Conservation (phyloP, 2,797 vertebrate species). For the Chrysocyon brachyurus region DNA sequence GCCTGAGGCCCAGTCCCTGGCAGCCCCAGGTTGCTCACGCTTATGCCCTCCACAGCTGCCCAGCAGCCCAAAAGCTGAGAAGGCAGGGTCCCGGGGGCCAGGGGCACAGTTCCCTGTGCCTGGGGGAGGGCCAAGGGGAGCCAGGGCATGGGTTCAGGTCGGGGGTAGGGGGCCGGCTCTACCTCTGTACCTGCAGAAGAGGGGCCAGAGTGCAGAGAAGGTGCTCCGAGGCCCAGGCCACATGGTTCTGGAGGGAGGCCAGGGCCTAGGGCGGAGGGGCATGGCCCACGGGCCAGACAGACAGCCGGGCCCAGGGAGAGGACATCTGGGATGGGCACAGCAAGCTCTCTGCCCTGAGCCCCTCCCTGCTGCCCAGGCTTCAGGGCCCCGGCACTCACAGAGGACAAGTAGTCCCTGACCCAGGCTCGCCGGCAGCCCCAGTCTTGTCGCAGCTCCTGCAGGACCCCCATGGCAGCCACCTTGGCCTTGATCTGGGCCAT, state of each 20-base stretch:
- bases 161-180: accelerated
- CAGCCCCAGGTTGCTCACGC: no score
- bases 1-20: not conserved
- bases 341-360: not conserved
- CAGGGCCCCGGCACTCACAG: slow-evolving; percentile 87
- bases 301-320: not conserved
- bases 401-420: slow-evolving; percentile 94
- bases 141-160: not conserved
- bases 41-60: not conserved
- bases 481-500: slow-evolving; percentile 95
- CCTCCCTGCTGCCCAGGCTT: not conserved
- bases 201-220: not conserved
- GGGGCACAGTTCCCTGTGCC: no score
- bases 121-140: not conserved
- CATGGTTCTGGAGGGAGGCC: not conserved
- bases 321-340: not conserved
- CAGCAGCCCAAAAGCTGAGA: not conserved
- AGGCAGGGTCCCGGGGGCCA: not conserved
- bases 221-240: not conserved
- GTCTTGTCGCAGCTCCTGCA: slow-evolving; percentile 91
- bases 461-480: slow-evolving; percentile 91
- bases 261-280: not conserved
- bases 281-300: no score
- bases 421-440: slow-evolving; percentile 93
- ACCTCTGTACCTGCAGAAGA: not conserved